Percentiles rank a stretch among this genome's conserved stretches.
phyloP scores from a whole-genome alignment of 2,797 vertebrate genomes.

The Myiothlypis coronata region DNA sequence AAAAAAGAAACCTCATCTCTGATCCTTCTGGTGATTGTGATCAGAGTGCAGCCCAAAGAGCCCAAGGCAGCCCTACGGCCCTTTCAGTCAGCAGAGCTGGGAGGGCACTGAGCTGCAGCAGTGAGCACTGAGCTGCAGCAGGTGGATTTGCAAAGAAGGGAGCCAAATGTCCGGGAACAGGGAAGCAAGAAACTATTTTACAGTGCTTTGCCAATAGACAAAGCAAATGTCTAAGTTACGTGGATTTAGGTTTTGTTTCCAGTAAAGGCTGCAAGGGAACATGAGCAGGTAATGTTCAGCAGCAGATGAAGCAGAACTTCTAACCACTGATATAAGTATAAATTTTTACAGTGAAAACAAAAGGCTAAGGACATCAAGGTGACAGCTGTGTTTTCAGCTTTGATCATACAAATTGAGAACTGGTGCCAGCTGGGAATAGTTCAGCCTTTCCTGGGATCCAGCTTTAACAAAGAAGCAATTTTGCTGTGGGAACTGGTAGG shows the following conservation, averaged over 20 bases:
- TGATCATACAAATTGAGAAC: neutral
- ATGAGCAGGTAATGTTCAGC: neutral
- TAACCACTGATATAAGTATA: neutral
- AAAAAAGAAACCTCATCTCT: neutral
- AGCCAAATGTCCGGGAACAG: neutral
- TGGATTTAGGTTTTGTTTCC: neutral
- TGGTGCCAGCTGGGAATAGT: neutral
- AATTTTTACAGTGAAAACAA: conserved; percentile 5
- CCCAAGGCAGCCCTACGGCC: neutral
- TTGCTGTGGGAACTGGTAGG: neutral
- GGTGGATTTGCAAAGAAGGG: neutral
- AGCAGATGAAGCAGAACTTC: conserved; percentile 11
- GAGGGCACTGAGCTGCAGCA: neutral
- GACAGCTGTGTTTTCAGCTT: conserved; percentile 29
- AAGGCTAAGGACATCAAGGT: conserved; percentile 13
- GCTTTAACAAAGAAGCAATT: conserved; percentile 1
- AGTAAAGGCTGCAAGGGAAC: neutral
- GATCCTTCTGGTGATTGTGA: neutral
- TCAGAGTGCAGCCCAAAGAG: neutral
- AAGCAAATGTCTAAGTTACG: accelerated
- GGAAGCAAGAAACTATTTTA: neutral
- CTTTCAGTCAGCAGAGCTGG: neutral
- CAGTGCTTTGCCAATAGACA: neutral
- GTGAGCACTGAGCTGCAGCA: neutral
- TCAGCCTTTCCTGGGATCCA: neutral